Evolutionary conservation across 2,888 invertebrate genomes (phyloP).

Genomic region (Papilio demoleus): DNA sequence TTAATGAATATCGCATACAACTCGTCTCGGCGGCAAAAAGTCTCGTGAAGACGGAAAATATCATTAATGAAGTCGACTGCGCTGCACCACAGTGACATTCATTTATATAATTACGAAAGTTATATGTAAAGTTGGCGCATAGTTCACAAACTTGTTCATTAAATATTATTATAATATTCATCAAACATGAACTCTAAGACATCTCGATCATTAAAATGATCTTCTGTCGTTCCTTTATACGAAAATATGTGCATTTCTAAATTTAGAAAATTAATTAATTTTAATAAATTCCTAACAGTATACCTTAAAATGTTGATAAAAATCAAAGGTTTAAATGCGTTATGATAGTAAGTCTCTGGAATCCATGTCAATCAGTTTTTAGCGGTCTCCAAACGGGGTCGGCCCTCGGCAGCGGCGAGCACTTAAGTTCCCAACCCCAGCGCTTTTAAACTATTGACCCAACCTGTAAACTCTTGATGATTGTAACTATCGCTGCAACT

Average conservation of each 20-base stretch:
- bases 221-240: background rate
- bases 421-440: conserved; percentile 12
- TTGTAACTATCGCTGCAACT: background rate
- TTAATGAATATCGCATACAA: conserved; percentile 26
- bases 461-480: conserved; percentile 6
- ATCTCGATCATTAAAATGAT: background rate
- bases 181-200: background rate
- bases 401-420: background rate
- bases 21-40: background rate
- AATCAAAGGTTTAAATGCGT: background rate
- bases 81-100: background rate
- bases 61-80: conserved; percentile 26
- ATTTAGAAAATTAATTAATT: background rate
- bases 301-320: background rate
- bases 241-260: background rate
- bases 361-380: conserved; percentile 5
- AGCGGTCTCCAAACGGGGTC: background rate
- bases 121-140: background rate
- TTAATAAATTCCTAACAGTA: background rate
- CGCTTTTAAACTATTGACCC: conserved; percentile 27
- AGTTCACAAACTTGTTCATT: background rate
- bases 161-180: conserved; percentile 4
- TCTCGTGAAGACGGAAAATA: conserved; percentile 7
- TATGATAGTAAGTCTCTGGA: background rate
- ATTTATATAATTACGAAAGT: background rate